Percentiles rank a stretch among this genome's conserved stretches.
phyloP scores from a whole-genome alignment of 2,888 invertebrate genomes.

The Lepidocyrtoides sp. region DNA sequence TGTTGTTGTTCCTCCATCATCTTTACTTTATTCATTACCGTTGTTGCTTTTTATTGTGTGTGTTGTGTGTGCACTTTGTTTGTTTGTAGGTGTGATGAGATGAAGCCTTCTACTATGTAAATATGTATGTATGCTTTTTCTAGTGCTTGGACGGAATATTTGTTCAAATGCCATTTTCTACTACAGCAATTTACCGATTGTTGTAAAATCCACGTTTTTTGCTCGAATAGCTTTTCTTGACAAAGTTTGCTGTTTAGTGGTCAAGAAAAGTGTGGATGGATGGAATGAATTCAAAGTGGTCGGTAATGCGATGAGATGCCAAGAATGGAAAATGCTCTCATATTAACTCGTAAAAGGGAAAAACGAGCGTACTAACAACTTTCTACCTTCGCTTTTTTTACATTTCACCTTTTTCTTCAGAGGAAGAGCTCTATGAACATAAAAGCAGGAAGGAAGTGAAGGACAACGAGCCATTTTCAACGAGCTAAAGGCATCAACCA shows the following conservation, averaged over 20 bases:
- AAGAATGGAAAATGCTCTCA: conserved; percentile 41
- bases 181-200: not conserved
- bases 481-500: conserved; percentile 77
- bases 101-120: not conserved
- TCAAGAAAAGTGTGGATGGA: conserved; percentile 18
- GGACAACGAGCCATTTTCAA: conserved; percentile 56
- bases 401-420: conserved; percentile 18
- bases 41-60: not conserved
- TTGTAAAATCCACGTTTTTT: not conserved
- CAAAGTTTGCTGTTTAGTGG: conserved; percentile 1
- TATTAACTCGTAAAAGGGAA: not conserved
- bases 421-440: not conserved
- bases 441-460: conserved; percentile 40
- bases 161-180: not conserved
- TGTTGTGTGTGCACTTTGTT: not conserved
- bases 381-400: conserved; percentile 10
- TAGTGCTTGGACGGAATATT: not conserved
- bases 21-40: not conserved
- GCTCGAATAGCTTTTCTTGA: not conserved
- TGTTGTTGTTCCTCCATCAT: not conserved
- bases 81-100: not conserved
- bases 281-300: conserved; percentile 77
- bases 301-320: conserved; percentile 11
- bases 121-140: not conserved
- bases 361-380: conserved; percentile 12